Percentiles rank a stretch among this genome's conserved stretches.
These are phyloP conservation scores for Deilephila porcellus DNA, from an alignment of 2,888 invertebrate species.

Conservation along the genomic window DNA sequence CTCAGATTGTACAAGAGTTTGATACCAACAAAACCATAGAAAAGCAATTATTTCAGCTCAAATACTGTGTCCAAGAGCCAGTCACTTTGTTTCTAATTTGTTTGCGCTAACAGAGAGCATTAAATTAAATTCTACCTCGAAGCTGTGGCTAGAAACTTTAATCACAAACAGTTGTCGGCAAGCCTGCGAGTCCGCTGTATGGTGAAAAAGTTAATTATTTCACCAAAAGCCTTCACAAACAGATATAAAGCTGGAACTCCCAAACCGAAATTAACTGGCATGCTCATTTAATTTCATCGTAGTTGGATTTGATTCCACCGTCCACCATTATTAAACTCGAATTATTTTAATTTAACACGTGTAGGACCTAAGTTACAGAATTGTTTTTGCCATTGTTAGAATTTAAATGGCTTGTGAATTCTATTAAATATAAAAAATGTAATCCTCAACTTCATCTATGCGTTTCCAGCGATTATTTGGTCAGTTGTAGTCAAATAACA, in stretches of 20 bases:
- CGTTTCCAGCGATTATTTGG: too few relatives aligned
- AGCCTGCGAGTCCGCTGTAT: not conserved
- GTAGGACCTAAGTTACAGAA: not conserved
- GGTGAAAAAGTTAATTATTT: constrained; percentile 22
- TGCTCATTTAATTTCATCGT: constrained; percentile 24
- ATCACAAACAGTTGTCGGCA: not conserved
- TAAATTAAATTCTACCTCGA: constrained; percentile 10
- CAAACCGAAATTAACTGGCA: constrained; percentile 22
- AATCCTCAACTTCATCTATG: too few relatives aligned
- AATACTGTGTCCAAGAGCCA: too few relatives aligned
- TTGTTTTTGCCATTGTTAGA: not conserved
- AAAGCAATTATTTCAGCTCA: too few relatives aligned
- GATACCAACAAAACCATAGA: too few relatives aligned
- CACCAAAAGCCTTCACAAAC: constrained; percentile 20
- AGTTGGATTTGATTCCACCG: constrained; percentile 23
- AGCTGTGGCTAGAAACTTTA: not conserved
- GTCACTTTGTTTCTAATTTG: too few relatives aligned
- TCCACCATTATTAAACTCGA: constrained; percentile 7
- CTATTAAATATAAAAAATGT: too few relatives aligned
- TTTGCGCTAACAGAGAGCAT: not conserved
- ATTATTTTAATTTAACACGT: constrained; percentile 5
- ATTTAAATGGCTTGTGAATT: not conserved
- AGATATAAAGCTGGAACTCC: constrained; percentile 20
- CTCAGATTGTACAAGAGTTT: too few relatives aligned
- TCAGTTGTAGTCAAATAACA: too few relatives aligned